Evolutionary conservation across 64 coral and sea anemone genomes (phyloP).

Genomic region (Pachyseris speciosa): DNA sequence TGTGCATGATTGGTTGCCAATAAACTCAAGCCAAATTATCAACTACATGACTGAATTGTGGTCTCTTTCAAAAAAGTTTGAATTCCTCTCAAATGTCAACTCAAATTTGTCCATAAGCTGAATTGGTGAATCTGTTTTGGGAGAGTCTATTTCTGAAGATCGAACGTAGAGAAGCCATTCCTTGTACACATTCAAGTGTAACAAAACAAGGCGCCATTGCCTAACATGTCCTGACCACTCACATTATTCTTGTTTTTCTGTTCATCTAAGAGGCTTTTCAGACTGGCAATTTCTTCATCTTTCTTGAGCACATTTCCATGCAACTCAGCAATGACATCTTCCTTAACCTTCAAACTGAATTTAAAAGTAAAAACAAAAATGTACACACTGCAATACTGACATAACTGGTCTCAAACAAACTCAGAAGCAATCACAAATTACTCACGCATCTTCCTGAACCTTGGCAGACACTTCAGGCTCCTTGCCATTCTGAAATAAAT

Average conservation of each 20-base stretch:
- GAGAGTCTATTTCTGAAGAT: too few species aligned
- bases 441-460: constrained; percentile 37
- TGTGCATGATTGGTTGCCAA: too few species aligned
- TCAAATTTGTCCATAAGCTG: too few species aligned
- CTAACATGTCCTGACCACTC: background rate
- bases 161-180: too few species aligned
- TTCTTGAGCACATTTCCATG: constrained; percentile 69
- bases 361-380: background rate
- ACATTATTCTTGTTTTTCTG: constrained; percentile 92
- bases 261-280: constrained; percentile 72
- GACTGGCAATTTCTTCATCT: constrained; percentile 80
- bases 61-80: too few species aligned
- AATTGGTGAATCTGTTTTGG: too few species aligned
- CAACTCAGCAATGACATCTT: constrained; percentile 75
- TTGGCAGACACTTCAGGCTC: constrained; percentile 5
- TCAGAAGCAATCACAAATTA: background rate
- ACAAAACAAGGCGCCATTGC: too few species aligned
- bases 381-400: too few species aligned
- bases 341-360: constrained; percentile 73
- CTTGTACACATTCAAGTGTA: too few species aligned
- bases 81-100: too few species aligned
- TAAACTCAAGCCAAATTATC: too few species aligned
- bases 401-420: background rate
- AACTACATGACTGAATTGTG: too few species aligned
- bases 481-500: background rate